phyloP scores from a whole-genome alignment of 2,797 vertebrate species.

The Eulemur rubriventer region DNA sequence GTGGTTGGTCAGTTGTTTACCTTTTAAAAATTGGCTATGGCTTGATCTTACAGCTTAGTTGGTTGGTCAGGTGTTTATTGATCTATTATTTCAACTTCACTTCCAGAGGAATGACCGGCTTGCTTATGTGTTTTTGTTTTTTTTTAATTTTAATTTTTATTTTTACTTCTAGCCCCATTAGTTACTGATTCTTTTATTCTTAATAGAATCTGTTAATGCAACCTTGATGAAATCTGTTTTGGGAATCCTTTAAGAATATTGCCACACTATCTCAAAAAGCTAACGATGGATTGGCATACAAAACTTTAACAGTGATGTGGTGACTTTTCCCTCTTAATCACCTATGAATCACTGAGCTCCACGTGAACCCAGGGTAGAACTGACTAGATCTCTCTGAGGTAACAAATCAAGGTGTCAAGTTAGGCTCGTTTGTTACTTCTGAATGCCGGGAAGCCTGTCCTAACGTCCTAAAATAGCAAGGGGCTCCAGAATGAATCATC shows the following conservation, averaged over 20 bases:
- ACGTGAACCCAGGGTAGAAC: background rate
- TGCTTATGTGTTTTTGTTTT: background rate
- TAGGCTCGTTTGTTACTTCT: conserved; percentile 69
- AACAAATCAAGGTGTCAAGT: conserved; percentile 63
- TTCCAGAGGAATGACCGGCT: background rate
- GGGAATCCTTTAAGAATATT: conserved; percentile 22
- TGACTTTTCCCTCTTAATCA: background rate
- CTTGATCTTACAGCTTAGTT: background rate
- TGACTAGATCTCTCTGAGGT: conserved; percentile 50
- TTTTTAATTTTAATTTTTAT: background rate
- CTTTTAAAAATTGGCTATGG: background rate
- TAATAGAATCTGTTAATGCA: background rate
- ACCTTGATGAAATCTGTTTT: background rate
- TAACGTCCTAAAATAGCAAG: conserved; percentile 57
- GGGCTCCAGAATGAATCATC: conserved; percentile 78
- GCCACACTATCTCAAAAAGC: background rate
- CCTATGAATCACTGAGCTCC: background rate
- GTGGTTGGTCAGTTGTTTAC: background rate
- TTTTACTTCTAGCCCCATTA: background rate
- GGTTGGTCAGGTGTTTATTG: background rate
- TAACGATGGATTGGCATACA: background rate
- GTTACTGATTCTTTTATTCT: conserved; percentile 12
- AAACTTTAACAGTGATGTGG: background rate
- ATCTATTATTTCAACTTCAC: background rate
- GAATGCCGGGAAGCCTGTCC: conserved; percentile 47